Conservation (phyloP, 53 echinoderm and acorn worm species). For the Zoroaster sp. region DNA sequence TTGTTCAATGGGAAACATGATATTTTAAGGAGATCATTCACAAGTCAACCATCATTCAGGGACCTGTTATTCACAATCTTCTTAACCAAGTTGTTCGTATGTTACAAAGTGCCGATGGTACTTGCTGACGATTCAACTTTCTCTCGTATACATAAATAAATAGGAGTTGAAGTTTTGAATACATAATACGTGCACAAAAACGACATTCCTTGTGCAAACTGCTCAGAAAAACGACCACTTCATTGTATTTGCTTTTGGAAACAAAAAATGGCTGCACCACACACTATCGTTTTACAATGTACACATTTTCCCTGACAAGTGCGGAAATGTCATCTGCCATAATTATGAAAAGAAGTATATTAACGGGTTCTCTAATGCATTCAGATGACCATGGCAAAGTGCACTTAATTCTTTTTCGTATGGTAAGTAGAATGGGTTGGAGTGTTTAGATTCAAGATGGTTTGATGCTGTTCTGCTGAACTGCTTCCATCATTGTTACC, state of each 20-base stretch:
- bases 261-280: slow-evolving; percentile 17
- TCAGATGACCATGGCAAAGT: slow-evolving; percentile 12
- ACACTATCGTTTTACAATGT: slow-evolving; percentile 44
- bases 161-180: not conserved
- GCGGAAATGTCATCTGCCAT: slow-evolving; percentile 20
- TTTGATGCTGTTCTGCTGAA: not conserved
- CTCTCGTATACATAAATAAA: not conserved
- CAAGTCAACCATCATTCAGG: not conserved
- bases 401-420: slow-evolving; percentile 32
- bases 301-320: slow-evolving; percentile 41
- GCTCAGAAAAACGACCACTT: slow-evolving; percentile 8
- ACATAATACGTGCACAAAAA: not conserved
- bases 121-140: not conserved
- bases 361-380: slow-evolving; percentile 14
- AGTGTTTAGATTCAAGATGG: not conserved
- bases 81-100: not conserved
- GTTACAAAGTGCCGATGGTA: not conserved
- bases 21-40: not conserved
- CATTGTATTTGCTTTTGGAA: slow-evolving; percentile 16
- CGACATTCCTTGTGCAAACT: not conserved
- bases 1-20: not conserved
- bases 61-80: not conserved
- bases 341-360: slow-evolving; percentile 35
- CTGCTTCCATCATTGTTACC: not conserved
- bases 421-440: not conserved